phyloP scores from a whole-genome alignment of 2,888 invertebrate genomes.

The Ornithoptera priamus region DNA sequence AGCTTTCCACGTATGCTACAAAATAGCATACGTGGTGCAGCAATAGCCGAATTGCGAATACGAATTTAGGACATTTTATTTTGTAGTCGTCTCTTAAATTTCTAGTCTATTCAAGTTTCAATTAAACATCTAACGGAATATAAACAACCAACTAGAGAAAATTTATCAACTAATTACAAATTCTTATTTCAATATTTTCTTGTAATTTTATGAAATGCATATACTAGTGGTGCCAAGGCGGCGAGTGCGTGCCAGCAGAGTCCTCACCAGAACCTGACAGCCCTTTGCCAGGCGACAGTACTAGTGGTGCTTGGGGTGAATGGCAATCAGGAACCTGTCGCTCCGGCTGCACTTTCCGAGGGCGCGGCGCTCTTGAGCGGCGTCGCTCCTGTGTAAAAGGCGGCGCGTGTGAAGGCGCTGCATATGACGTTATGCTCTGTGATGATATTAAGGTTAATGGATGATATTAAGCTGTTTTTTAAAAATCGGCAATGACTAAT shows the following conservation, averaged over 20 bases:
- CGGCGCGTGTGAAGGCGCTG: conserved; percentile 81
- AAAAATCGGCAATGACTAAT: too few relatives aligned
- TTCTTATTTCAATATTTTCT: not conserved
- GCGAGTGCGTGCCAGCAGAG: conserved; percentile 78
- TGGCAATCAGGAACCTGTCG: conserved; percentile 82
- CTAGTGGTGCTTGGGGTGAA: conserved; percentile 82
- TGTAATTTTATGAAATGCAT: not conserved
- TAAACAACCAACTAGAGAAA: too few relatives aligned
- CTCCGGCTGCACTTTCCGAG: conserved; percentile 83
- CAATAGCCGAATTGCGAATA: too few relatives aligned
- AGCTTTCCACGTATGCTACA: too few relatives aligned
- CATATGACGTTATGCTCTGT: conserved; percentile 84
- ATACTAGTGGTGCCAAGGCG: conserved; percentile 83
- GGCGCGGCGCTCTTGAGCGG: conserved; percentile 81
- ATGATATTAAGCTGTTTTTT: conserved; percentile 84
- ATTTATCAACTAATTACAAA: not conserved
- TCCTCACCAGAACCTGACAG: conserved; percentile 39
- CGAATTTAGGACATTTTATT: too few relatives aligned
- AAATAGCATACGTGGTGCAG: too few relatives aligned
- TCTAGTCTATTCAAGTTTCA: too few relatives aligned
- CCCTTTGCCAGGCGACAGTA: conserved; percentile 68
- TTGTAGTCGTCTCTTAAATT: too few relatives aligned
- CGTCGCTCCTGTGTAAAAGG: conserved; percentile 80
- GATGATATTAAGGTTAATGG: conserved; percentile 81
- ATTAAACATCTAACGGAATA: too few relatives aligned